These are phyloP conservation scores for Lonchura striata DNA, from an alignment of 2,113 vertebrate genomes.

Conservation along the genomic window DNA sequence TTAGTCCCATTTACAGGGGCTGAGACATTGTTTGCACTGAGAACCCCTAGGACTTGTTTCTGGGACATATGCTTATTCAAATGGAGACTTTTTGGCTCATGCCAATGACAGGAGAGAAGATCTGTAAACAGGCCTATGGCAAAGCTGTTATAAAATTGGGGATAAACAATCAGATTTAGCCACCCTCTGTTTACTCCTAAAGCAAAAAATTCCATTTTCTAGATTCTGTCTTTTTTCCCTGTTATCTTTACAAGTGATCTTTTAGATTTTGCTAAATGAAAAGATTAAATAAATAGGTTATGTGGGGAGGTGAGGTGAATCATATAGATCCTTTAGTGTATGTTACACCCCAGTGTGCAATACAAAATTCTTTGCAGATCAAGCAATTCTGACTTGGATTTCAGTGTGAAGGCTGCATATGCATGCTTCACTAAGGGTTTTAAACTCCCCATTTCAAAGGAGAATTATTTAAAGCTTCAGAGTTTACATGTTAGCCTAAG, in stretches of 20 bases:
- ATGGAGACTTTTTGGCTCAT: not conserved
- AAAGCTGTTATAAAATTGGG: conserved; percentile 76
- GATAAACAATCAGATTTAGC: conserved; percentile 78
- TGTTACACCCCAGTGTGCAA: conserved; percentile 1
- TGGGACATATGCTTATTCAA: not conserved
- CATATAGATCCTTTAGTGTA: not conserved
- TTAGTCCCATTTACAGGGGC: not conserved
- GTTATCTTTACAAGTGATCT: conserved; percentile 69
- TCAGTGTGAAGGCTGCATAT: not conserved
- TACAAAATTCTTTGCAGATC: conserved; percentile 39
- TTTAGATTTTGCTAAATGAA: conserved; percentile 18
- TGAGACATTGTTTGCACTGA: not conserved
- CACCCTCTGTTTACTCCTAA: conserved; percentile 77
- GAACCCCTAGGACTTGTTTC: not conserved
- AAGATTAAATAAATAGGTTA: conserved; percentile 17
- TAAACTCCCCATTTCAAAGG: conserved; percentile 29
- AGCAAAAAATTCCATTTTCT: conserved; percentile 40
- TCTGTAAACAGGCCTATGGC: conserved; percentile 64
- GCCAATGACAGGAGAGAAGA: conserved; percentile 6
- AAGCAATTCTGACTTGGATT: conserved; percentile 48
- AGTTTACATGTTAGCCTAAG: conserved; percentile 38
- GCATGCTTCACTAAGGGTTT: conserved; percentile 24
- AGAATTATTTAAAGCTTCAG: conserved; percentile 52
- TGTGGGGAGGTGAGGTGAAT: not conserved
- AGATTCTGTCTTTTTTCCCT: conserved; percentile 36